Evolutionary conservation across 2,888 invertebrate species (phyloP), one percentile per base, ranked within the genome.

Genomic region (Crioceris asparagi): DNA sequence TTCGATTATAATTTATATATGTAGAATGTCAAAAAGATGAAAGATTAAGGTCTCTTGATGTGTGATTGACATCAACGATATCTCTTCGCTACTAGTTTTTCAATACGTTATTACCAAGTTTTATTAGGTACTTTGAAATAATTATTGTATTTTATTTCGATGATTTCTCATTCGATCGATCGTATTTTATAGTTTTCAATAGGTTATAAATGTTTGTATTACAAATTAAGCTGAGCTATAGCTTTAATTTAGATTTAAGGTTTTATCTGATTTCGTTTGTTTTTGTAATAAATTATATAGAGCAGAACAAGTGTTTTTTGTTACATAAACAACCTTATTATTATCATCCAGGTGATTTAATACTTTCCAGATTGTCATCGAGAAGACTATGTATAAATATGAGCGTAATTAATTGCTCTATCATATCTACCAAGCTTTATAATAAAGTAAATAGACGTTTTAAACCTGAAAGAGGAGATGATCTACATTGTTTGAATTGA

Each of bases 31-130:
- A 46, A 43, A 48, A 49, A 45, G 46, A 48, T 45, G 39, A 41
- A 44, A 47, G 38, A 45, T 42, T 46, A 41, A 36, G 32, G 41
- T 21, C 32, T 40, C 41, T 38, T 51, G 51, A 50, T 52, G 41
- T 48, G 36, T 49, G 54, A 54, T 51, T 54, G 54, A 54, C 52
- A 52, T 47, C 43, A 37, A 40, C 40, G 52, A 51, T 54, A 51
- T 47, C 36, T 40, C n/a, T n/a, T 38, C 41, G 47, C 46, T 48
- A 45, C 49, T 45, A 48, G 39, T 44, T 51, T 46, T 46, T 46
- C 49, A 44, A 50, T 38, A 23, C 42, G 46, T 51, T 49, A 51
- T 53, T 51, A 54, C 49, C 48, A 51, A 48, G 51, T 50, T 45
- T 48, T 44, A 49, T 50, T 47, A 48, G 43, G 35, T 33, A 32